Percentiles rank a stretch among this genome's conserved stretches.
phyloP scores from a whole-genome alignment of 1,140 invertebrate species.

The Lepidurus apus region DNA sequence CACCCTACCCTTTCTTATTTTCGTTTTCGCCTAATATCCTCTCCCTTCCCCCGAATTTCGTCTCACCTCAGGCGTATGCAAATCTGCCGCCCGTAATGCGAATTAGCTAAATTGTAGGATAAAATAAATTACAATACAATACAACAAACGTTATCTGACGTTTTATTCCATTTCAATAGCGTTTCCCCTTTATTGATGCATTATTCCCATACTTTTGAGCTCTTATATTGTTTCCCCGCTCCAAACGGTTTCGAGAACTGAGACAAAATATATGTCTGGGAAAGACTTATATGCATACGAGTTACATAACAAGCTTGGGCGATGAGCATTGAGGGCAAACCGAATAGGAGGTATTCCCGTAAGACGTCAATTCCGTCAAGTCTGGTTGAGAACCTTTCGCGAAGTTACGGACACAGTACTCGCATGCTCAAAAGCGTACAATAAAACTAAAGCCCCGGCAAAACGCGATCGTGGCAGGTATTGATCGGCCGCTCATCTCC shows the following conservation, averaged over 20 bases:
- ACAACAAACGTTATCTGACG: too few species aligned
- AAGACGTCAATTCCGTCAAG: background rate
- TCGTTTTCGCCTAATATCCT: background rate
- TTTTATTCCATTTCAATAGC: too few species aligned
- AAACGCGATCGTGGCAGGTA: background rate
- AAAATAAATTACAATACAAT: too few species aligned
- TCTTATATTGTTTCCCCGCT: too few species aligned
- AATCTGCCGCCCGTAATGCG: background rate
- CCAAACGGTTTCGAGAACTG: too few species aligned
- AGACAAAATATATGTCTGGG: too few species aligned
- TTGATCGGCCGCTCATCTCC: constrained; percentile 17
- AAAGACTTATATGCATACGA: background rate
- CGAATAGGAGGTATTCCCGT: background rate
- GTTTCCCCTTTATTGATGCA: too few species aligned
- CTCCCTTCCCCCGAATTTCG: background rate
- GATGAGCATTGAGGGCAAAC: background rate
- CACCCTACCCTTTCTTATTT: constrained; percentile 1
- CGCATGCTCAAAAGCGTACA: background rate
- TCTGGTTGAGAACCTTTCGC: constrained; percentile 2
- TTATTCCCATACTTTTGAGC: too few species aligned
- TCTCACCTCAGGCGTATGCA: background rate
- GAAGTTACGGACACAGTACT: background rate
- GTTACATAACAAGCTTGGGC: background rate
- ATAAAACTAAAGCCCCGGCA: background rate
- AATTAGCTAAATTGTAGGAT: too few species aligned